These are phyloP conservation scores for Indicator maculatus DNA, from an alignment of 2,113 vertebrate genomes.

Conservation along the genomic window DNA sequence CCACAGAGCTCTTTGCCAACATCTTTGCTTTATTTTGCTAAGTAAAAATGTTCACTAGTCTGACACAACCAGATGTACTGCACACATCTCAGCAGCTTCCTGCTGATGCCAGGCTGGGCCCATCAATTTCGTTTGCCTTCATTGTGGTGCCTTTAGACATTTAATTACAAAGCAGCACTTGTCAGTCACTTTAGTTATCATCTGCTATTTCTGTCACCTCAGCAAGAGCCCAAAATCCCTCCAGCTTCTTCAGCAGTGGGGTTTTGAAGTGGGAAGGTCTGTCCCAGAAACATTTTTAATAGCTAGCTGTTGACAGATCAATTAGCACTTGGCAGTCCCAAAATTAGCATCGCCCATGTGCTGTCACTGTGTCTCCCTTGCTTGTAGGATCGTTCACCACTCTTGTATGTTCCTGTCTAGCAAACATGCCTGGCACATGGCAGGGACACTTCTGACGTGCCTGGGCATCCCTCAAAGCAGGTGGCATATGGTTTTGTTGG, in stretches of 20 bases:
- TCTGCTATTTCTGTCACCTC: background rate
- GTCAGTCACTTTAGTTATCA: background rate
- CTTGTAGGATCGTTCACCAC: background rate
- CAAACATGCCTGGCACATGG: background rate
- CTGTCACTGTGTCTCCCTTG: background rate
- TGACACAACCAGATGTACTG: background rate
- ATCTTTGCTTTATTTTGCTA: background rate
- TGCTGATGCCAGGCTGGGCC: background rate
- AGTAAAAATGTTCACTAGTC: background rate
- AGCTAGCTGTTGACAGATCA: background rate
- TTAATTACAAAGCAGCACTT: background rate
- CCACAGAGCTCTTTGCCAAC: background rate
- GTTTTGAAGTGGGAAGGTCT: background rate
- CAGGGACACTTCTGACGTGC: background rate
- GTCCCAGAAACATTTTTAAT: background rate
- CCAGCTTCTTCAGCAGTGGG: background rate
- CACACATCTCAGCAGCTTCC: background rate
- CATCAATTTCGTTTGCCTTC: background rate
- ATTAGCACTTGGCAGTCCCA: background rate
- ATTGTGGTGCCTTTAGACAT: background rate
- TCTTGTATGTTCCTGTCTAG: background rate
- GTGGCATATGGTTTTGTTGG: fast-evolving
- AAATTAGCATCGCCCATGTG: fast-evolving
- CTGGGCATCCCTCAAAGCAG: background rate
- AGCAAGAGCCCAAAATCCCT: background rate